Percentiles rank a stretch among this genome's conserved stretches.
Evolutionary conservation across 2,113 vertebrate species (phyloP).

Genomic region (Gasterosteus aculeatus): DNA sequence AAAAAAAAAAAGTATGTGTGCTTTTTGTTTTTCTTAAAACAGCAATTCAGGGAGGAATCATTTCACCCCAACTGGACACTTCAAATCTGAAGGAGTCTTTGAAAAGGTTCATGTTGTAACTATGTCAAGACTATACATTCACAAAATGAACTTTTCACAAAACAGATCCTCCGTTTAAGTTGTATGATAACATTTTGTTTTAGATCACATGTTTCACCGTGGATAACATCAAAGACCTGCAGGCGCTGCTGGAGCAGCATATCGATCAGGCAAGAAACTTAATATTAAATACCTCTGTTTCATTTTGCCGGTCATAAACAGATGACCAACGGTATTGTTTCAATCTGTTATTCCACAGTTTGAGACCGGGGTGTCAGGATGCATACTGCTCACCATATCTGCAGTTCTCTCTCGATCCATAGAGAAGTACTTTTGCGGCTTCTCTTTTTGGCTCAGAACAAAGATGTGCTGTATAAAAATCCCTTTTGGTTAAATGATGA

Average conservation of each 20-base stretch:
- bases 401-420: constrained; percentile 90
- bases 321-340: background rate
- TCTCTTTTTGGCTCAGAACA: background rate
- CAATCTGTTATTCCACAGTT: constrained; percentile 80
- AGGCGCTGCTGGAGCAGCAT: constrained; percentile 84
- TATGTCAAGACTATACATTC: background rate
- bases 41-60: constrained; percentile 89
- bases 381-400: constrained; percentile 89
- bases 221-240: constrained; percentile 84
- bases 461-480: background rate
- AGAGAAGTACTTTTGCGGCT: constrained; percentile 81
- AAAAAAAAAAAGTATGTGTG: background rate
- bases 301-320: background rate
- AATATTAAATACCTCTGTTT: background rate
- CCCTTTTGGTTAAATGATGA: background rate
- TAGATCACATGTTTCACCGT: constrained; percentile 84
- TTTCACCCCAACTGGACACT: constrained; percentile 87
- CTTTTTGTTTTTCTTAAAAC: constrained; percentile 36
- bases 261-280: constrained; percentile 85
- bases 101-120: constrained; percentile 83
- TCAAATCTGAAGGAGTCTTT: constrained; percentile 90
- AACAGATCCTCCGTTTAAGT: background rate
- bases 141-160: background rate
- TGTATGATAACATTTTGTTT: constrained; percentile 23
- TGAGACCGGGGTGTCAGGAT: constrained; percentile 87